Evolutionary conservation across 1,140 invertebrate genomes (phyloP).

Genomic region (Rhopalosiphum padi): DNA sequence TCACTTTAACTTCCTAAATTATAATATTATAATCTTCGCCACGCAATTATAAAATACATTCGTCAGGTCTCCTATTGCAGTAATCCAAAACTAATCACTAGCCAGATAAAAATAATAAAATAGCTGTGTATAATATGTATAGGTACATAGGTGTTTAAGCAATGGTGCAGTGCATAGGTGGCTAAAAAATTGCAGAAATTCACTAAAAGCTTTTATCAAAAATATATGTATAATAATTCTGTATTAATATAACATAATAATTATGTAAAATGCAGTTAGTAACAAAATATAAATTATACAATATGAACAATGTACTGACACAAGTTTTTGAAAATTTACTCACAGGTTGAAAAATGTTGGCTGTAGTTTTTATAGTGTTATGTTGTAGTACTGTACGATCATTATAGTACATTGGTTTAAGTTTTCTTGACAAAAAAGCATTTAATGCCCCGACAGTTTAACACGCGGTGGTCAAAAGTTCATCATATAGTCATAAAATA

Average conservation of each 20-base stretch:
- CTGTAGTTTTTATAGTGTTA: not conserved
- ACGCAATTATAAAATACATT: no score
- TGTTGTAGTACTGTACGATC: no score
- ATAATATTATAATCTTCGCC: no score
- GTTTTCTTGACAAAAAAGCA: not conserved
- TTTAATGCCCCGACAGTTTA: not conserved
- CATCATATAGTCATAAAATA: not conserved
- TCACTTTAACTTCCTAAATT: no score
- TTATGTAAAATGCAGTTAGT: no score
- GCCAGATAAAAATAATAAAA: no score
- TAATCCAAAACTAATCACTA: no score
- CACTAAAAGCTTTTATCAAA: not conserved
- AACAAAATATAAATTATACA: not conserved
- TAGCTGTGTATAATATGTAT: no score
- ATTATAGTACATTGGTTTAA: accelerated
- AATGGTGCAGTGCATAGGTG: not conserved
- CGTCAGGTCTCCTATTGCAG: not conserved
- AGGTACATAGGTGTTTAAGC: not conserved
- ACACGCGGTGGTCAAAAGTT: not conserved
- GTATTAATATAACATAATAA: no score
- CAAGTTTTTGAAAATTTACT: not conserved
- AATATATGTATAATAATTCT: not conserved
- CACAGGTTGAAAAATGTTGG: not conserved
- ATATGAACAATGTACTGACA: no score
- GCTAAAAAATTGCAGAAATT: not conserved